Evolutionary conservation across 2,888 invertebrate species (phyloP), one percentile per base, ranked within the genome.

Genomic region (Sminthurinus aureus): DNA sequence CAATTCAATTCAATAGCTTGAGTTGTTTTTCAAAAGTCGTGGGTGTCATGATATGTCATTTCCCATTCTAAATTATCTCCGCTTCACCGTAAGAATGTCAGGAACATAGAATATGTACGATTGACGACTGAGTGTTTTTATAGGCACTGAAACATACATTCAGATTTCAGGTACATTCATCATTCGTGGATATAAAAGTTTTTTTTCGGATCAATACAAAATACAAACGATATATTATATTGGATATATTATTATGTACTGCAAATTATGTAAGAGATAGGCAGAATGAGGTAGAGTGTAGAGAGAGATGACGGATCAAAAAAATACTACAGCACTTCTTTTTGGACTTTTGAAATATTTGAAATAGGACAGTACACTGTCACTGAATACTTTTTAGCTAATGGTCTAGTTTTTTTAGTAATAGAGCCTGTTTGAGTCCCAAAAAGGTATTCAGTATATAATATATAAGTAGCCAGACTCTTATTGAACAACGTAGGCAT

Each of bases 311-410:
- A 18, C 13, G 58, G 18, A 18, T 15, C 15, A 58, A 15, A 58
- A 58, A 58, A 58, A 58, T 13, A 9, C 58, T 9, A 58, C 18
- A 58, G 18, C 51, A 75, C 20, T 50, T 75, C 20, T 51, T 50
- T 75, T 75, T 13, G 51, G 15, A n/a, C 51, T 75, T 26, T 26
- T 75, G 51, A 75, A 75, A 75, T 75, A 75, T 75, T 26, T 75
- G 51, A 75, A 75, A 75, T 75, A 75, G 50, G 75, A 75, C 75
- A 75, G 51, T 75, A 50, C 50, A 20, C n/a, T 75, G 75, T 75
- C 75, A 75, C 20, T 75, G 75, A 75, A n/a, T 75, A 38, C 50
- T 75, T 15, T 50, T 50, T 6, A 50, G 51, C 12, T 38, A 74
- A 50, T 24, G 50, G 38, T 22, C 38, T 13, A 20, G 52, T 18